Evolutionary conservation across 1,140 invertebrate species (phyloP).

Genomic region (Steinernema khuongi): DNA sequence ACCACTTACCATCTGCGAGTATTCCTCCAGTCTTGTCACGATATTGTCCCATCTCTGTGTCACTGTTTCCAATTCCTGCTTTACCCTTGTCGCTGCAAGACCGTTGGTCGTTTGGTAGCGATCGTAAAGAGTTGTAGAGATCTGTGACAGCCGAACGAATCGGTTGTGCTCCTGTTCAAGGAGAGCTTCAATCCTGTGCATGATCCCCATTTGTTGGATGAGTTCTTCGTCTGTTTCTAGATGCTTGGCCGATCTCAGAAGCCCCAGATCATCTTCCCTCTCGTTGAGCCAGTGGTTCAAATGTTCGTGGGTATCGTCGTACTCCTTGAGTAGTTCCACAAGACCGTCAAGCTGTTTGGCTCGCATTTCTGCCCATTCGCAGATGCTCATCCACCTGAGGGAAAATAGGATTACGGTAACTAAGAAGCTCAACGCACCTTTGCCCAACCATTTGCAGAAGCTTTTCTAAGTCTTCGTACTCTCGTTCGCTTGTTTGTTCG

Average conservation of each 20-base stretch:
- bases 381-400: conserved; percentile 45
- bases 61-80: conserved; percentile 38
- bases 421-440: conserved; percentile 23
- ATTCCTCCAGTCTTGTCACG: conserved; percentile 50
- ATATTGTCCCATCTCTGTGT: conserved; percentile 54
- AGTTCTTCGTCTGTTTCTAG: conserved; percentile 48
- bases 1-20: conserved; percentile 47
- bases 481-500: conserved; percentile 33
- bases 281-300: conserved; percentile 42
- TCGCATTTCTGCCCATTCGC: conserved; percentile 50
- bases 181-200: conserved; percentile 42
- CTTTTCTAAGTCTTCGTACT: conserved; percentile 31
- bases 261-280: conserved; percentile 35
- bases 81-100: conserved; percentile 37
- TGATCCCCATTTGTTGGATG: conserved; percentile 40
- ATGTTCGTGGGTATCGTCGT: conserved; percentile 32
- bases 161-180: conserved; percentile 46
- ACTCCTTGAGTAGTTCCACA: conserved; percentile 43
- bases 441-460: conserved; percentile 43
- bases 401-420: neutral
- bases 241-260: conserved; percentile 45
- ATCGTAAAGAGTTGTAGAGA: conserved; percentile 45
- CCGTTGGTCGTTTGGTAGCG: conserved; percentile 33
- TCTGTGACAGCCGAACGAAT: conserved; percentile 51
- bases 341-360: conserved; percentile 47